phyloP scores from a whole-genome alignment of 64 coral and sea anemone species.

The Cladopsammia gracilis region DNA sequence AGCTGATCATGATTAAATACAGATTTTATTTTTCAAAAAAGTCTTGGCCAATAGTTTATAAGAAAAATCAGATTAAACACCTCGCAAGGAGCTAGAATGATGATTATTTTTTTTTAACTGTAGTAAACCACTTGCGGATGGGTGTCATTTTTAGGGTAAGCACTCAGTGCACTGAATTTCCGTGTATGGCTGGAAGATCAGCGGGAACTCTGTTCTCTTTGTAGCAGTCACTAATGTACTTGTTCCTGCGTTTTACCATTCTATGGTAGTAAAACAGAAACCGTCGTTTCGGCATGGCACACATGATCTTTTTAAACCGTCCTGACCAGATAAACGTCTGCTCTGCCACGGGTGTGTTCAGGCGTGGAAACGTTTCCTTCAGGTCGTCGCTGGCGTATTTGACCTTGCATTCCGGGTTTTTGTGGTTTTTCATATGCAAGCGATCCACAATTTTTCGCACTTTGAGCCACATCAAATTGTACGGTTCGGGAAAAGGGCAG shows the following conservation, averaged over 20 bases:
- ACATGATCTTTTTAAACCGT: slow-evolving; percentile 55
- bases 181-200: slow-evolving; percentile 10
- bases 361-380: neutral
- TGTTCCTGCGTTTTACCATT: slow-evolving; percentile 46
- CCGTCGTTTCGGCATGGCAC: slow-evolving; percentile 43
- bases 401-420: slow-evolving; percentile 27
- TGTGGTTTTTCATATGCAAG: slow-evolving; percentile 39
- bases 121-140: neutral
- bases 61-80: too few species aligned
- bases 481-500: slow-evolving; percentile 12
- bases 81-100: too few species aligned
- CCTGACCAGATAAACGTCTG: slow-evolving; percentile 44
- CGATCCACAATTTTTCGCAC: slow-evolving; percentile 21
- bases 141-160: neutral
- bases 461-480: slow-evolving; percentile 14
- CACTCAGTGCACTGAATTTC: neutral
- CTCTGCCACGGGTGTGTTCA: slow-evolving; percentile 55
- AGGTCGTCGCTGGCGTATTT: slow-evolving; percentile 16
- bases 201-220: slow-evolving; percentile 6
- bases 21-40: too few species aligned
- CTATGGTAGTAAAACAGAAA: slow-evolving; percentile 57
- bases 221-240: slow-evolving; percentile 21
- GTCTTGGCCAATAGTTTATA: too few species aligned
- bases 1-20: too few species aligned
- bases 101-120: neutral